phyloP scores from a whole-genome alignment of 2,113 vertebrate genomes.

The Gasterosteus nipponicus region DNA sequence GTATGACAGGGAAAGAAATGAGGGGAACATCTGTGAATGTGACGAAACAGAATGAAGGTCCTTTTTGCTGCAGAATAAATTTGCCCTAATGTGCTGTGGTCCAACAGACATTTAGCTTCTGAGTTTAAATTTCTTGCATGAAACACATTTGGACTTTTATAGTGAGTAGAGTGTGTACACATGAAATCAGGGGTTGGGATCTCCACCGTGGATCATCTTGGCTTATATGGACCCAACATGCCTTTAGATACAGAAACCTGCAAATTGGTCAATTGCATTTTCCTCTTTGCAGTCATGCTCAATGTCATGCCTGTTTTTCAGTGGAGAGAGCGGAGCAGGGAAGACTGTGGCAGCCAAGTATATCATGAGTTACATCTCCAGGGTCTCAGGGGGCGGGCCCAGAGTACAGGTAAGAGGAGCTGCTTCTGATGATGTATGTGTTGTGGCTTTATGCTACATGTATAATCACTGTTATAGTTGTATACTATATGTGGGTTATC shows the following conservation, averaged over 20 bases:
- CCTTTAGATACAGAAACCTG: background rate
- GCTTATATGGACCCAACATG: too few species aligned
- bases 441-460: too few species aligned
- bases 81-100: background rate
- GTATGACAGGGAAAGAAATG: slow-evolving; percentile 43
- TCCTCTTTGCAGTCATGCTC: background rate
- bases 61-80: slow-evolving; percentile 21
- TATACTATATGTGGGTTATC: too few species aligned
- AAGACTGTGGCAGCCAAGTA: slow-evolving; percentile 98
- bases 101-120: background rate
- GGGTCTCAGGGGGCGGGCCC: slow-evolving; percentile 93
- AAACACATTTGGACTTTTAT: background rate
- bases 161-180: slow-evolving; percentile 33
- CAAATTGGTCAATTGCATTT: background rate
- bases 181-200: slow-evolving; percentile 77
- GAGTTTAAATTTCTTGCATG: slow-evolving; percentile 1
- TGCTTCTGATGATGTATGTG: background rate
- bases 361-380: slow-evolving; percentile 96
- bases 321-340: slow-evolving; percentile 96
- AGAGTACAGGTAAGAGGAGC: slow-evolving; percentile 89
- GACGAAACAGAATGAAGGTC: slow-evolving; percentile 47
- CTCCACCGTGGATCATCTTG: slow-evolving; percentile 52
- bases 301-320: slow-evolving; percentile 64
- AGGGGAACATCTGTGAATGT: slow-evolving; percentile 44
- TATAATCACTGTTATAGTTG: too few species aligned